A percentile compares a stretch with the other conserved stretches of the same genome.
Conservation (phyloP, 2,888 invertebrate genomes). For the Pseudococcus longispinus region DNA sequence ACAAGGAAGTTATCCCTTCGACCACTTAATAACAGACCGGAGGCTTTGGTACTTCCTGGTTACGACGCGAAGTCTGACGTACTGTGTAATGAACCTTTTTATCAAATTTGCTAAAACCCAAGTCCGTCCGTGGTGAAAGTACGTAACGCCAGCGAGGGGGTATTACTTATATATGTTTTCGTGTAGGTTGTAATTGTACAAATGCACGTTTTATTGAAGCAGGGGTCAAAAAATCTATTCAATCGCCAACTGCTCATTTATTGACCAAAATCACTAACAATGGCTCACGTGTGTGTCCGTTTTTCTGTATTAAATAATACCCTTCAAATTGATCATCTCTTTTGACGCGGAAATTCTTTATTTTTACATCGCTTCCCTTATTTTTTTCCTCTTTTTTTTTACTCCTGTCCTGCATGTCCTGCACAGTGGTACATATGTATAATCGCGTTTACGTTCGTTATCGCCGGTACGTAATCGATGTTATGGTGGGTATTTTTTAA, state of each 20-base stretch:
- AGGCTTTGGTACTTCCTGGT: slow-evolving; percentile 34
- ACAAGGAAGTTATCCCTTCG: slow-evolving; percentile 42
- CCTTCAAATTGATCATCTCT: slow-evolving; percentile 56
- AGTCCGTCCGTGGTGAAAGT: slow-evolving; percentile 20
- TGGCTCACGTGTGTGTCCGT: slow-evolving; percentile 56
- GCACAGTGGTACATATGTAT: not conserved
- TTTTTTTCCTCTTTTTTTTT: slow-evolving; percentile 35
- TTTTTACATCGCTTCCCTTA: slow-evolving; percentile 47
- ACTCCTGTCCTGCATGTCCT: not conserved
- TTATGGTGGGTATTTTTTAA: slow-evolving; percentile 42
- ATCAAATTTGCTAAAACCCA: slow-evolving; percentile 31
- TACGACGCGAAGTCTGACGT: slow-evolving; percentile 18
- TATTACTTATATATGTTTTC: slow-evolving; percentile 26
- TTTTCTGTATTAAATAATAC: slow-evolving; percentile 55
- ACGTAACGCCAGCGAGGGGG: not conserved
- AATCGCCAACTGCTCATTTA: slow-evolving; percentile 56
- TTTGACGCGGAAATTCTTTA: slow-evolving; percentile 57
- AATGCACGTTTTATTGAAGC: slow-evolving; percentile 50
- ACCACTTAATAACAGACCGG: slow-evolving; percentile 30
- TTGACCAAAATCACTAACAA: slow-evolving; percentile 56
- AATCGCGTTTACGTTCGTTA: slow-evolving; percentile 19
- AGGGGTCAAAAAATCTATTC: slow-evolving; percentile 55
- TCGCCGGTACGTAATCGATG: slow-evolving; percentile 35
- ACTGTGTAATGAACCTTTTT: slow-evolving; percentile 43
- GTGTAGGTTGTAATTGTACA: slow-evolving; percentile 51